Base-by-base conservation (phyloP, 2,113 vertebrate genomes). In the Sceloporus tristichus region DNA sequence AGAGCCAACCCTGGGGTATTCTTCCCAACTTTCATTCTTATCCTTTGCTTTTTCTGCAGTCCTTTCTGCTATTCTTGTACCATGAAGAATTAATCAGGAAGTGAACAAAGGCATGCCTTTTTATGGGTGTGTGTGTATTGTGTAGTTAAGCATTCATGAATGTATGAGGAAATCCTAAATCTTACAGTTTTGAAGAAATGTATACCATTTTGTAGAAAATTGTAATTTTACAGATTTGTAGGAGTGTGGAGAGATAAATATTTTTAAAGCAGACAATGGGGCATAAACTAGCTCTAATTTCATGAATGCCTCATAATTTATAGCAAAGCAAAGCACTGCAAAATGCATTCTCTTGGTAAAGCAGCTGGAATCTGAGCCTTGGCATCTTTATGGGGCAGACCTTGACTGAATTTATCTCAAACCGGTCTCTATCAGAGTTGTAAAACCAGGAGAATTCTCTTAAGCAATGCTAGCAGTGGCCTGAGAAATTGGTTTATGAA, bases 321-420 rank as follows among this genome's bases (percentile, higher is more conserved):
- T 75, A 73, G 27, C 23, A 79, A 81, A 88, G 84, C 5, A 89
- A 92, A 88, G 83, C 79, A 10, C 13, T 87, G 9, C 10, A 87
- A 87, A 90, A 90, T 2, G 53, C 11, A 76, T 13, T 25, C 71
- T 25, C 13, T 86, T 16, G 10, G 42, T 48, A 54, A 27, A 65
- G 4, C 53, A 80, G 40, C 71, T 73, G 29, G 76, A 91, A 86
- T 27, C 34, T 9, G 27, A 21, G 40, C 10, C 5, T 9, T 42
- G n/a, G 54, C 34, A 9, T 62, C 73, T 85, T 85, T 74, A 34
- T 16, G 21, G 71, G 34, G 53, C 27, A 38, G 53, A 54, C 59
- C 83, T 77, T 21, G 25, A 62, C 38, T 48, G 38, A 77, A 42
- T 65, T 77, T 77, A 77, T 65, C 23, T 65, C 25, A 16, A 77